Evolutionary conservation across 2,797 vertebrate species (phyloP).

Genomic region (Xenentodon cancila): DNA sequence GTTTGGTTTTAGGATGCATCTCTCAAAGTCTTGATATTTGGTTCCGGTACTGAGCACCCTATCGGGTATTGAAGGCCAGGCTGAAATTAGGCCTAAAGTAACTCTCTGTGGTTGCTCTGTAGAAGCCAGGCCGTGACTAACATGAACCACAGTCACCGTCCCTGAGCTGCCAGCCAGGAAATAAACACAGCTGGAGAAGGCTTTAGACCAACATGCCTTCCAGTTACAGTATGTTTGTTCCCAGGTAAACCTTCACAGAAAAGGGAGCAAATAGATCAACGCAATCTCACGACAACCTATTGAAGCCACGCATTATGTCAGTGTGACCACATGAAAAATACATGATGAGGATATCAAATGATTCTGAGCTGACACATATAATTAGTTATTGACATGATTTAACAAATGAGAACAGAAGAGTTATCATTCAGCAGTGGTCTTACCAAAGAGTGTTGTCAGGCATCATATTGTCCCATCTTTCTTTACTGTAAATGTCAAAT

Average conservation of each 20-base stretch:
- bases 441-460: too few species aligned
- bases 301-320: background rate
- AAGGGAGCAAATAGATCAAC: slow-evolving; percentile 2
- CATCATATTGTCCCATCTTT: too few species aligned
- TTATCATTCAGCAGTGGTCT: too few species aligned
- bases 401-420: slow-evolving; percentile 1
- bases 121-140: slow-evolving; percentile 69
- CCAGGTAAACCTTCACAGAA: slow-evolving; percentile 37
- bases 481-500: background rate
- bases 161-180: slow-evolving; percentile 58
- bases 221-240: slow-evolving; percentile 34
- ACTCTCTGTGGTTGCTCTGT: slow-evolving; percentile 52
- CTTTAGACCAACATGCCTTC: slow-evolving; percentile 35
- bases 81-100: slow-evolving; percentile 58
- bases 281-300: slow-evolving; percentile 10
- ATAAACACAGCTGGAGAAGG: slow-evolving; percentile 65
- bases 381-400: slow-evolving; percentile 6
- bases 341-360: background rate
- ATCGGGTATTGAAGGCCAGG: slow-evolving; percentile 34
- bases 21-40: slow-evolving; percentile 63
- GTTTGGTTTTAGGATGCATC: slow-evolving; percentile 58
- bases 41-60: slow-evolving; percentile 35
- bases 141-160: slow-evolving; percentile 53
- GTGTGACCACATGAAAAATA: background rate
- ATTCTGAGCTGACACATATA: slow-evolving; percentile 2